phyloP scores from a whole-genome alignment of 2,888 invertebrate species.

The Neocrepidodera transversa region DNA sequence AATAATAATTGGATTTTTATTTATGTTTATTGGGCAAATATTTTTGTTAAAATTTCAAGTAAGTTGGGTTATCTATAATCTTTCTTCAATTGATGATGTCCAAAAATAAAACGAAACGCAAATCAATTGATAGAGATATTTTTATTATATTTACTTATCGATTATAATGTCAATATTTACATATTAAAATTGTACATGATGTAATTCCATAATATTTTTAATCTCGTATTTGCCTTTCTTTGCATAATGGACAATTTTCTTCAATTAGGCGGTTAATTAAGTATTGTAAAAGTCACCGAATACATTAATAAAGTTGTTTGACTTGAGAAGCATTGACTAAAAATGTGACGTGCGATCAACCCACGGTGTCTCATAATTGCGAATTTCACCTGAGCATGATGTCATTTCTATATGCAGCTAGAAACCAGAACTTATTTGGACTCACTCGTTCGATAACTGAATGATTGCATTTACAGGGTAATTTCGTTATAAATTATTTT shows the following conservation, averaged over 20 bases:
- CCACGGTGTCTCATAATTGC: conserved; percentile 35
- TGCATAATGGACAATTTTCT: conserved; percentile 11
- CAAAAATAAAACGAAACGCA: too few relatives aligned
- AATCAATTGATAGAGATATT: too few relatives aligned
- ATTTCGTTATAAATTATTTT: neutral
- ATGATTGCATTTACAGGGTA: neutral
- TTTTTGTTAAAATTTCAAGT: too few relatives aligned
- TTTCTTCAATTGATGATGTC: too few relatives aligned
- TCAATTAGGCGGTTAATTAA: conserved; percentile 22
- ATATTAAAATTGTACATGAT: conserved; percentile 1
- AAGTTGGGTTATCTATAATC: too few relatives aligned
- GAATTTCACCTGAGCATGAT: conserved; percentile 39
- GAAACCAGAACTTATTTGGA: conserved; percentile 33
- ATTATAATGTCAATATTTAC: conserved; percentile 7
- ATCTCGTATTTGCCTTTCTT: conserved; percentile 6
- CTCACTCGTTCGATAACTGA: conserved; percentile 30
- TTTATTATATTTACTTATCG: too few relatives aligned
- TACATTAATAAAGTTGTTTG: conserved; percentile 20
- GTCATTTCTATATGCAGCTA: conserved; percentile 34
- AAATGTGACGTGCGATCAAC: conserved; percentile 31
- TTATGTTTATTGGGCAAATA: too few relatives aligned
- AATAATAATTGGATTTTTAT: too few relatives aligned
- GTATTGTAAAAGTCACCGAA: conserved; percentile 18
- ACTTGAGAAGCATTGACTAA: conserved; percentile 21
- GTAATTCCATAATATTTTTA: neutral